phyloP scores from a whole-genome alignment of 2,888 invertebrate genomes.

The Trichacis sp. region DNA sequence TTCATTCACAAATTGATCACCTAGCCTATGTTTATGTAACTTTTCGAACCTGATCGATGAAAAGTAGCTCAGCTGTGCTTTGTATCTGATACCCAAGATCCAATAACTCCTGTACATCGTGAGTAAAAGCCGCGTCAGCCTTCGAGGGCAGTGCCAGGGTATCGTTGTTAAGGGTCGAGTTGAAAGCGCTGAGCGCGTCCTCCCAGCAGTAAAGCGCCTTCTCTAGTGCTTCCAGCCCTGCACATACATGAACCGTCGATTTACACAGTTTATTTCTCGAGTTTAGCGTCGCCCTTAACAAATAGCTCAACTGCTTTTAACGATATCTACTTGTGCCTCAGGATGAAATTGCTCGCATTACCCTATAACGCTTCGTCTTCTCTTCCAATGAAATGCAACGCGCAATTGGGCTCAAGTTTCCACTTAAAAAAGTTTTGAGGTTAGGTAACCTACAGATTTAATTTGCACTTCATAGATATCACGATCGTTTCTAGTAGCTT shows the following conservation, averaged over 20 bases:
- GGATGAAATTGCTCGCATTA: conserved; percentile 4
- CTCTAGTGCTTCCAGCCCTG: conserved; percentile 93
- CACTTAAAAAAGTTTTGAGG: neutral
- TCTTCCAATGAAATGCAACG: neutral
- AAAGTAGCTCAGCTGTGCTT: conserved; percentile 88
- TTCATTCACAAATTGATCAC: too few species aligned
- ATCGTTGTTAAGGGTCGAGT: conserved; percentile 72
- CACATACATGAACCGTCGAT: conserved; percentile 13
- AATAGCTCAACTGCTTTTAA: conserved; percentile 42
- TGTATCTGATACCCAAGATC: conserved; percentile 88
- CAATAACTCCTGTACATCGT: conserved; percentile 75
- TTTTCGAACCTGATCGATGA: conserved; percentile 82
- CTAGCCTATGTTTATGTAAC: too few species aligned
- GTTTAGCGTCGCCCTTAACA: conserved; percentile 29
- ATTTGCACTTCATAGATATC: too few species aligned
- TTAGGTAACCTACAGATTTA: too few species aligned
- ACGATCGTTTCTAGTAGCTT: too few species aligned
- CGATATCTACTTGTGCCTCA: conserved; percentile 21
- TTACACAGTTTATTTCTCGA: conserved; percentile 44
- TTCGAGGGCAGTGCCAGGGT: conserved; percentile 81
- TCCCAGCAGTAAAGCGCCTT: conserved; percentile 95
- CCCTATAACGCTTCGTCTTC: neutral
- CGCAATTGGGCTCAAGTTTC: neutral
- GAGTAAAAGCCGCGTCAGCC: conserved; percentile 86
- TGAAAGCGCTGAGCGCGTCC: conserved; percentile 88